Evolutionary conservation across 2,113 vertebrate genomes (phyloP), one percentile per base, ranked within the genome.

Genomic region (Martes martes): DNA sequence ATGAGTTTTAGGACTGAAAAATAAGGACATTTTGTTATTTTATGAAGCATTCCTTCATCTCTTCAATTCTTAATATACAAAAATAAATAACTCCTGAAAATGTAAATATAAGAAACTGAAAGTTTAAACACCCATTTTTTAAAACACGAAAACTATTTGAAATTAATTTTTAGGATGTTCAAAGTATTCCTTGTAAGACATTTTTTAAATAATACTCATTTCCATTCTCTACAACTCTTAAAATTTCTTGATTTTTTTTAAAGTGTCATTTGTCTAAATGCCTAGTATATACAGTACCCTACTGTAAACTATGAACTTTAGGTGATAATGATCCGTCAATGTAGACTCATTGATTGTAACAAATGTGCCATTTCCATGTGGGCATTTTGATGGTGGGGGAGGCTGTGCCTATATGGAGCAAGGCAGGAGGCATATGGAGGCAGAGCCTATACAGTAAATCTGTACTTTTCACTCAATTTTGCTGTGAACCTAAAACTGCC

Each of bases 141-240:
- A 55, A 79, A 90, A 80, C 52, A 89, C 28, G 78, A 88, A 96
- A 36, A 2, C 19, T 65, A 71, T 65, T 36, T 96, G 47, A 71
- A 96, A 88, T 83, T 96, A 92, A 83, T 31, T 92, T 94, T 94
- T 67, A 82, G 67, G 71, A 84, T 47, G 26, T 24, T 81, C 84
- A 96, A 93, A 96, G 69, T 81, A 89, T n/a, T 45, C 16, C 52
- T 28, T 82, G 89, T 57, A 89, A 45, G 52, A 55, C 39, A 45
- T 81, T 95, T 69, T 67, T 45, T 36, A 78, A 94, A 57, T 69
- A 71, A 63, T 45, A 82, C 9, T 11, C 84, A 83, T 74, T 79
- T 94, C 67, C 78, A 86, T 90, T 93, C 42, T 82, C 47, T 61
- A 67, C 47, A 92, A 39, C 36, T 79, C n/a, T 94, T 61, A 39